Evolutionary conservation across 2,113 vertebrate genomes (phyloP).

Genomic region (Motacilla alba): DNA sequence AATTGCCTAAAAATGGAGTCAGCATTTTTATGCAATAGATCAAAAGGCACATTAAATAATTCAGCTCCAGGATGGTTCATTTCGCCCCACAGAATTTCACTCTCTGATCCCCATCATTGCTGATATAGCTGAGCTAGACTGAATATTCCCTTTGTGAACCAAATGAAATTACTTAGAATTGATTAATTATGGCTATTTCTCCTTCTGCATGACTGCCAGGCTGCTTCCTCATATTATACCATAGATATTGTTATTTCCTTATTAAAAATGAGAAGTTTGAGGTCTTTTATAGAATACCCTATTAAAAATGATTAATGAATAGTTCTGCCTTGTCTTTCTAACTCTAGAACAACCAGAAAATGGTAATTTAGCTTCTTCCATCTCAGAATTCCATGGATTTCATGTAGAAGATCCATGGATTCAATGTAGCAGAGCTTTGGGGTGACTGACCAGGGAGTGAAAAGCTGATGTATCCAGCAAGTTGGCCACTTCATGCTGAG

Average conservation of each 20-base stretch:
- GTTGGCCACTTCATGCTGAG: slow-evolving; percentile 84
- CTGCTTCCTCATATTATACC: background rate
- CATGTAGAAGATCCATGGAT: background rate
- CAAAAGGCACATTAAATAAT: background rate
- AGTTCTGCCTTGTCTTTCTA: background rate
- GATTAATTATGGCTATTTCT: background rate
- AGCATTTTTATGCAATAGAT: background rate
- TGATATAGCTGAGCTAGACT: background rate
- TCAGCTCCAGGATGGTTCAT: background rate
- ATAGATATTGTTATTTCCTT: background rate
- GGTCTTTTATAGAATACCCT: background rate
- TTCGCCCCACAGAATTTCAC: background rate
- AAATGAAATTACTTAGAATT: background rate
- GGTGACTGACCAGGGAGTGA: slow-evolving; percentile 79
- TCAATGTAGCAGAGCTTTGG: background rate
- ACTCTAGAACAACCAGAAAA: background rate
- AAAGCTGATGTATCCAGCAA: slow-evolving; percentile 89
- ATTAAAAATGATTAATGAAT: background rate
- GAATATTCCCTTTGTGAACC: background rate
- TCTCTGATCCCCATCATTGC: background rate
- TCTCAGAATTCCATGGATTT: background rate
- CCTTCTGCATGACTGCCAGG: background rate
- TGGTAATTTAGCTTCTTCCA: background rate
- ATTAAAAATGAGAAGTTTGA: background rate
- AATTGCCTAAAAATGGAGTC: background rate